A percentile compares a stretch with the other conserved stretches of the same genome.
Conservation (phyloP, 1,140 invertebrate genomes). For the Dreissena rostriformis region DNA sequence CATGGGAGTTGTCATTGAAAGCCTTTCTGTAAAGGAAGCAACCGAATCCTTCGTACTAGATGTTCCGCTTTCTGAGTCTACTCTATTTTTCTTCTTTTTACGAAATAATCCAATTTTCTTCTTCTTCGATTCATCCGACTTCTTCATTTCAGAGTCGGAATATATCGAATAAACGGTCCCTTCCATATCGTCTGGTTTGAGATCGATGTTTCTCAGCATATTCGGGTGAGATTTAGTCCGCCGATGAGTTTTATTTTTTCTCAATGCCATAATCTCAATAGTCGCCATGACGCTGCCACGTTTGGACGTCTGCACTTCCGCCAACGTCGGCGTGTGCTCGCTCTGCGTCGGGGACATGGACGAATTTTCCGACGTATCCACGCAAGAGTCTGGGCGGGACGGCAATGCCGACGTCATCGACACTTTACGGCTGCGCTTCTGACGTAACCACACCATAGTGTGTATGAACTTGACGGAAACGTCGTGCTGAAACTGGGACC, state of each 20-base stretch:
- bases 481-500: conserved; percentile 19
- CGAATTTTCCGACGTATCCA: not conserved
- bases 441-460: conserved; percentile 8
- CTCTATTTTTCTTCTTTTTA: not conserved
- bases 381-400: not conserved
- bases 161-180: conserved; percentile 41
- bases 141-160: conserved; percentile 37
- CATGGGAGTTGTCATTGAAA: too few relatives aligned
- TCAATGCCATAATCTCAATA: conserved; percentile 28
- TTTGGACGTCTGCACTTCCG: conserved; percentile 35
- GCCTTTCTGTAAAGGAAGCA: too few relatives aligned
- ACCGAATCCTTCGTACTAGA: not conserved
- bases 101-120: conserved; percentile 25
- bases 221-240: conserved; percentile 46
- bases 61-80: not conserved
- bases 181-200: conserved; percentile 6
- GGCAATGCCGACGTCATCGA: not conserved
- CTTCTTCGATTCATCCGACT: conserved; percentile 1
- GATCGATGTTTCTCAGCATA: conserved; percentile 1
- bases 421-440: not conserved
- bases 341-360: not conserved
- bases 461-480: conserved; percentile 24
- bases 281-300: conserved; percentile 31
- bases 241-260: conserved; percentile 25
- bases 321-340: not conserved